Conservation (phyloP, 2,113 vertebrate genomes). For the Aplodontia rufa region DNA sequence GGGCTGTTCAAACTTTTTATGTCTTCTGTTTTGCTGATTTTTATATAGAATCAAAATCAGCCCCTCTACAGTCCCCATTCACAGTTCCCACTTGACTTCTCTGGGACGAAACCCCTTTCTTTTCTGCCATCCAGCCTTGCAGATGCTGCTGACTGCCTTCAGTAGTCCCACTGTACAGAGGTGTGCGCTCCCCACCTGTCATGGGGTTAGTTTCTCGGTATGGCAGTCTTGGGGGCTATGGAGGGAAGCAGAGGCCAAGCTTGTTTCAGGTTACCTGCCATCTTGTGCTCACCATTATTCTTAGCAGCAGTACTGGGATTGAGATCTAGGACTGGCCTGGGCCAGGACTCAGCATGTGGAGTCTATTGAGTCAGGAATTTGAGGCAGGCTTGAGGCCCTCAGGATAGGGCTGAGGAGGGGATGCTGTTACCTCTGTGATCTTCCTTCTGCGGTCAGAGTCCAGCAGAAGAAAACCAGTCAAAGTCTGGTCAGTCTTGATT, state of each 20-base stretch:
- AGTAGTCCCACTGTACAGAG: background rate
- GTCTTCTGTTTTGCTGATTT: background rate
- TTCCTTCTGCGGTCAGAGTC: background rate
- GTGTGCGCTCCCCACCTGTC: background rate
- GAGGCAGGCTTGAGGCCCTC: background rate
- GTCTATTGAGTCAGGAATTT: constrained; percentile 8
- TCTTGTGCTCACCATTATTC: background rate
- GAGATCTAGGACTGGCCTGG: background rate
- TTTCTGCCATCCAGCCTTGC: background rate
- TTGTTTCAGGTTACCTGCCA: constrained; percentile 9
- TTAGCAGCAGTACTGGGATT: background rate
- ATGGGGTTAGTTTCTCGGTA: background rate
- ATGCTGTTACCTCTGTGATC: background rate
- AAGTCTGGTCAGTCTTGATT: background rate
- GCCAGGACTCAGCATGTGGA: background rate
- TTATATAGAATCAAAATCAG: background rate
- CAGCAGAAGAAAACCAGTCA: background rate
- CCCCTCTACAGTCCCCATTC: background rate
- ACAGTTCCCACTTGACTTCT: background rate
- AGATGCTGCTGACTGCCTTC: background rate
- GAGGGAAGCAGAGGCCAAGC: background rate
- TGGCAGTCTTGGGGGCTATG: background rate
- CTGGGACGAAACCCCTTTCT: background rate
- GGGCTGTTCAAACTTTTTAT: too few species aligned
- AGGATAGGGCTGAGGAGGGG: background rate